Base-by-base conservation (phyloP, 2,113 vertebrate genomes). In the Rhinichthys klamathensis region DNA sequence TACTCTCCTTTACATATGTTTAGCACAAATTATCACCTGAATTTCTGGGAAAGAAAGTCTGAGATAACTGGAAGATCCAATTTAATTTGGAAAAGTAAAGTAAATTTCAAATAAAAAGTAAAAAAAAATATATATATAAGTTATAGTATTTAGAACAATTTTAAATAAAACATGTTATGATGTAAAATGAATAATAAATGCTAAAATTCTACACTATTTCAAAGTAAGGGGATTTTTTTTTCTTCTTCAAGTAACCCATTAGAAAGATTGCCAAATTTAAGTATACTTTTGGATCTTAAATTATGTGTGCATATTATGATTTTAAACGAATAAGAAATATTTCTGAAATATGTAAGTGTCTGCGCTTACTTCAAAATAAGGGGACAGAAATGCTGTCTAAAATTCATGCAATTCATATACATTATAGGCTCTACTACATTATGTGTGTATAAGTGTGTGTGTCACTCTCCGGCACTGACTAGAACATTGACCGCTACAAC, bases 381-480 rank as follows among this genome's bases (percentile, higher is more conserved):
- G 13, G 2, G 5, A 11, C 25, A 30, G 16, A 65, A 16, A 32
- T 32, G 16, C 27, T 32, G 30, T 30, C 25, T 32, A 16, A 65
- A 65, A 30, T 30, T 30, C 2, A 2, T 30, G 30, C 30, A n/a
- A n/a, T n/a, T n/a, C n/a, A n/a, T n/a, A 21, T 8, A 56, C 54
- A 56, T 63, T 6, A 13, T 63, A 11, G 25, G 13, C 25, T 12
- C 30, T 10, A 61, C 30, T 10, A 61, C 0, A 27, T 41, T 51
- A 61, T 51, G 18, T 77, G 38, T 10, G 16, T 35, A 51, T 56
- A 69, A 69, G 38, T 49, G 27, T 54, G 25, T 35, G 16, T 38
- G 65, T 82, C 67, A n/a, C 67, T 23, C 27, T 56, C 44, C n/a
- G 25, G 27, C 32, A 87, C 65, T 86, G 74, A 38, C 83, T n/a